Percentiles rank a stretch among this genome's conserved stretches.
Conservation (phyloP, 2,888 invertebrate genomes). For the Strigamia maritima region DNA sequence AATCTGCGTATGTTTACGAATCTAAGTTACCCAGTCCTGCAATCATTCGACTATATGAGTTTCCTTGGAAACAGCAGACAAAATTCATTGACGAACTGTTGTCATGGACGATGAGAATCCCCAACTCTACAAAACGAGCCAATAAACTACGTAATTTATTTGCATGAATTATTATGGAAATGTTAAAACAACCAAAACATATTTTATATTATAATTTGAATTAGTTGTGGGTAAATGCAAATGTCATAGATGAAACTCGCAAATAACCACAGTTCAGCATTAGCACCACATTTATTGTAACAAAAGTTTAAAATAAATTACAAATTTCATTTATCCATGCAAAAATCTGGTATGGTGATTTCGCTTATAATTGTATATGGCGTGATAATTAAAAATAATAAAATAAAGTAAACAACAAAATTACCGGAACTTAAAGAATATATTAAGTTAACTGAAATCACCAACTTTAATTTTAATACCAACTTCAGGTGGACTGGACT, state of each 20-base stretch:
- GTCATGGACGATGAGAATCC: background rate
- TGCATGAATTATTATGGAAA: background rate
- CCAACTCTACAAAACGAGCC: background rate
- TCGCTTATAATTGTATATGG: background rate
- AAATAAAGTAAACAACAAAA: background rate
- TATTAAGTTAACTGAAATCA: slow-evolving; percentile 1
- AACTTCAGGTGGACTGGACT: background rate
- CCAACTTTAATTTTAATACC: slow-evolving; percentile 28
- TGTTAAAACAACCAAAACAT: too few species aligned
- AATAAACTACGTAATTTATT: too few species aligned
- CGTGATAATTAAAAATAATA: background rate
- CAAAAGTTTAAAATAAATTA: background rate
- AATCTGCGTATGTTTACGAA: slow-evolving; percentile 5
- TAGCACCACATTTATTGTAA: slow-evolving; percentile 7
- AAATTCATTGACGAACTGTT: slow-evolving; percentile 10
- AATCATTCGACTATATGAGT: background rate
- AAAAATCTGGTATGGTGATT: background rate
- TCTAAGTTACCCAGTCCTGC: background rate
- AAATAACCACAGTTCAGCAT: background rate
- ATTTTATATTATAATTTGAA: too few species aligned
- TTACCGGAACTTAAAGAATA: too few species aligned
- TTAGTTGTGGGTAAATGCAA: too few species aligned
- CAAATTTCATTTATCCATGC: background rate
- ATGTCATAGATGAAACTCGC: background rate
- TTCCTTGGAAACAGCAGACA: slow-evolving; percentile 20